These are phyloP conservation scores for Podilymbus podiceps DNA, from an alignment of 2,113 vertebrate genomes.

Conservation along the genomic window DNA sequence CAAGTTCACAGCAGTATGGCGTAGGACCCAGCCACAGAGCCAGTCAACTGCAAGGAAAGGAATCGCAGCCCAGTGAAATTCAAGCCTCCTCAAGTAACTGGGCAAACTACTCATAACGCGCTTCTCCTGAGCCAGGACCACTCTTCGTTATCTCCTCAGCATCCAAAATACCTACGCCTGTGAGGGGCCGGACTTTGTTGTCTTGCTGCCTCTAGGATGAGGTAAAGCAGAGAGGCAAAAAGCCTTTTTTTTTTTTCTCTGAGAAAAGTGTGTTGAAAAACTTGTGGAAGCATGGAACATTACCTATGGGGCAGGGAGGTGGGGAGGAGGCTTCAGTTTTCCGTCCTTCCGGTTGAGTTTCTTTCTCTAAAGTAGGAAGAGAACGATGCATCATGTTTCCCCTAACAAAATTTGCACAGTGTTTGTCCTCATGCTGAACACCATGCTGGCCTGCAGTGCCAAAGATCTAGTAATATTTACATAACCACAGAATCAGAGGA, in stretches of 20 bases:
- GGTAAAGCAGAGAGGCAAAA: not conserved
- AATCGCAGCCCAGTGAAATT: not conserved
- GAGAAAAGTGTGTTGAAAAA: not conserved
- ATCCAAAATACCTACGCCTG: not conserved
- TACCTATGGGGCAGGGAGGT: not conserved
- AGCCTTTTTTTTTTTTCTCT: not conserved
- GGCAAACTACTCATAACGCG: not conserved
- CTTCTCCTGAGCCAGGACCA: not conserved
- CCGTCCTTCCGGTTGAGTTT: not conserved
- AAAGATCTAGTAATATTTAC: not conserved
- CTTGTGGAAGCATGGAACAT: not conserved
- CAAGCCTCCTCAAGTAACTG: not conserved
- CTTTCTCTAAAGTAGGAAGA: not conserved
- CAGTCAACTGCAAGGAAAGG: not conserved
- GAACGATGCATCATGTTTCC: not conserved
- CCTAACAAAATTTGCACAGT: not conserved
- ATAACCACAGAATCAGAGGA: not conserved
- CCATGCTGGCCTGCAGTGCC: not conserved
- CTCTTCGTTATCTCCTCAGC: rapidly evolving
- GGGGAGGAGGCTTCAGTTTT: not conserved
- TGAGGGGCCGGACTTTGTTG: not conserved
- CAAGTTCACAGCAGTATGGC: rapidly evolving
- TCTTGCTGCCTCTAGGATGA: not conserved
- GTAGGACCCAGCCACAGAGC: not conserved
- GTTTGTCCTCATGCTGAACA: not conserved